Evolutionary conservation across 30 jellyfish, hydroid and myxozoan genomes (phyloP).

Genomic region (Aurelia sp.): DNA sequence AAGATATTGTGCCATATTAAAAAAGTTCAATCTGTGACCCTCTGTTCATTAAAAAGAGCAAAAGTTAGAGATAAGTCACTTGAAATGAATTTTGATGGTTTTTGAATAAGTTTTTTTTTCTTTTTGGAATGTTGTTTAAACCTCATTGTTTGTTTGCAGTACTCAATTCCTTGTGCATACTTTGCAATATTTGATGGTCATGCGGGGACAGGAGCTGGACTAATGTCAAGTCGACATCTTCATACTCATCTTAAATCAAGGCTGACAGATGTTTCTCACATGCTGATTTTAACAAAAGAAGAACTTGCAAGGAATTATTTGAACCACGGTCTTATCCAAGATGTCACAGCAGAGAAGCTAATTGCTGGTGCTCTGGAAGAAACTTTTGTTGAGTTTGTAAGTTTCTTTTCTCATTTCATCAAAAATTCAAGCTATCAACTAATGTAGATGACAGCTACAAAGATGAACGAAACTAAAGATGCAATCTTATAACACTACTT

Average conservation of each 20-base stretch:
- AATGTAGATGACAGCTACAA: no score
- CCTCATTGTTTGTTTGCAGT: constrained; percentile 23
- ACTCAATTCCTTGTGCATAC: constrained; percentile 75
- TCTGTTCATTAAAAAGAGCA: no score
- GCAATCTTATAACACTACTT: no score
- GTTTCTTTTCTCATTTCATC: background rate
- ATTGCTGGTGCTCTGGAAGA: constrained; percentile 92
- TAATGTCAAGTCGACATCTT: constrained; percentile 73
- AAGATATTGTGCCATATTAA: no score
- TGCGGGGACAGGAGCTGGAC: constrained; percentile 95
- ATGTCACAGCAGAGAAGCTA: constrained; percentile 78
- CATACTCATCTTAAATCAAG: constrained; percentile 64
- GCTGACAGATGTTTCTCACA: constrained; percentile 79
- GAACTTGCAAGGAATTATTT: constrained; percentile 68
- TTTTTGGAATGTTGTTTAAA: background rate
- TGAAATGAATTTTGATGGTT: no score
- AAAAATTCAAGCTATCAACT: no score
- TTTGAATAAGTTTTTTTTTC: no score
- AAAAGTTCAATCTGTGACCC: no score
- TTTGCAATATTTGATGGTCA: constrained; percentile 98
- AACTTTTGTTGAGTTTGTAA: constrained; percentile 84
- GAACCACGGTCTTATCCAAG: constrained; percentile 78
- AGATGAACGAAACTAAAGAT: no score
- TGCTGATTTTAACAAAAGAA: constrained; percentile 76
- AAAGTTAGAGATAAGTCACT: no score